Evolutionary conservation across 1,140 invertebrate genomes (phyloP), one percentile per base, ranked within the genome.

Genomic region (Stegodyphus mimosarum): DNA sequence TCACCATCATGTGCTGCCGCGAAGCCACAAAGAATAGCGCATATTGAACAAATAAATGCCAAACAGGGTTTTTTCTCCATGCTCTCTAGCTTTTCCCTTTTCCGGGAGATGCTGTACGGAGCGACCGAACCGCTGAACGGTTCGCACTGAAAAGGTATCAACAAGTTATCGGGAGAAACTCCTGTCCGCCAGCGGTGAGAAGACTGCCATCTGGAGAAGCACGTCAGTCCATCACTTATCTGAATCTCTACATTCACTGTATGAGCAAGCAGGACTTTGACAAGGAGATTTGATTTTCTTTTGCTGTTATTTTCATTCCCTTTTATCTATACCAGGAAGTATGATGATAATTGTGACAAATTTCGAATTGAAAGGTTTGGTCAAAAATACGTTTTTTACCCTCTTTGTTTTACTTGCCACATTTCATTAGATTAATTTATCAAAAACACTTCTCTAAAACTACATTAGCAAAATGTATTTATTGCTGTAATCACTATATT

Each of bases 131-230:
- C 49, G 48, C 13, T 17, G 60, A 66, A 13, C 69, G 71, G 6
- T 52, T 53, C n/a, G 18, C 63, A 18, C 6, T 9, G 51, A 74
- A 83, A 74, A 74, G 80, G 49, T 83, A 83, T 83, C 80, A 83
- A 83, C 80, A 83, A 83, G 80, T 83, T 81, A 81, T 81, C 78
- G 63, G 71, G 55, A 66, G 49, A 48, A 64, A 53, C 69, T 81
- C 53, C n/a, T 69, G 77, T 51, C 52, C 33, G 69, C 7, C 15
- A 13, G 33, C 50, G 55, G 52, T 81, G 78, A 64, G 78, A 81
- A 81, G 9, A 71, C 48, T 72, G 78, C 78, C 78, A 81, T 81
- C 78, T 81, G 78, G 67, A 53, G 51, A 72, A 64, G 9, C 48
- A 49, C n/a, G 69, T 51, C n/a, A 18, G 9, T 71, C 49, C 69